A percentile compares a stretch with the other conserved stretches of the same genome.
Evolutionary conservation across 2,888 invertebrate species (phyloP).

Genomic region (Drosophila dives): DNA sequence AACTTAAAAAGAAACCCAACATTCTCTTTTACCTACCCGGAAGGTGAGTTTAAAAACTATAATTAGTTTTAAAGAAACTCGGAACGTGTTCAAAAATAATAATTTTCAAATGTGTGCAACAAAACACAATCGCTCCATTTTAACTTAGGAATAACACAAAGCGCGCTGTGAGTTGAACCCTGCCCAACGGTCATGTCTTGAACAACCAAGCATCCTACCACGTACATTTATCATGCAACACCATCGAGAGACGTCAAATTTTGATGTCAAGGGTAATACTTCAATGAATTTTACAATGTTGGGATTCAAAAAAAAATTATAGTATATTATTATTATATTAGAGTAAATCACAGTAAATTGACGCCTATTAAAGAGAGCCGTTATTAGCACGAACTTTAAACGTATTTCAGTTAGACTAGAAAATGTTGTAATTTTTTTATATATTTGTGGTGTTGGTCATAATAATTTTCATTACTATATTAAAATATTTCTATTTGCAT

Average conservation of each 20-base stretch:
- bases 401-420: neutral
- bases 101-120: neutral
- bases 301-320: conserved; percentile 60
- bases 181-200: conserved; percentile 33
- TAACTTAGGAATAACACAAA: neutral
- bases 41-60: neutral
- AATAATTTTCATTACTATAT: neutral
- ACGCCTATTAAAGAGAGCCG: neutral
- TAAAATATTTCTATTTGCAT: neutral
- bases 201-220: conserved; percentile 11
- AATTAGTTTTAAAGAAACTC: neutral
- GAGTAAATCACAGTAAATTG: neutral
- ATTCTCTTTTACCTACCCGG: neutral
- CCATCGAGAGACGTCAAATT: conserved; percentile 46
- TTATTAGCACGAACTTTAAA: neutral
- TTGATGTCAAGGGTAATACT: conserved; percentile 18
- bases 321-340: too few relatives aligned
- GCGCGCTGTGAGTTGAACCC: conserved; percentile 61
- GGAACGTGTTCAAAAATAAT: neutral
- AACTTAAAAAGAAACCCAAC: neutral
- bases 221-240: conserved; percentile 48
- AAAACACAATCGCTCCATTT: neutral
- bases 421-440: neutral
- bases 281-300: conserved; percentile 20
- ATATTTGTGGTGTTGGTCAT: neutral